Base-by-base conservation (phyloP, 1,140 invertebrate genomes). In the Drosophila repletoides region DNA sequence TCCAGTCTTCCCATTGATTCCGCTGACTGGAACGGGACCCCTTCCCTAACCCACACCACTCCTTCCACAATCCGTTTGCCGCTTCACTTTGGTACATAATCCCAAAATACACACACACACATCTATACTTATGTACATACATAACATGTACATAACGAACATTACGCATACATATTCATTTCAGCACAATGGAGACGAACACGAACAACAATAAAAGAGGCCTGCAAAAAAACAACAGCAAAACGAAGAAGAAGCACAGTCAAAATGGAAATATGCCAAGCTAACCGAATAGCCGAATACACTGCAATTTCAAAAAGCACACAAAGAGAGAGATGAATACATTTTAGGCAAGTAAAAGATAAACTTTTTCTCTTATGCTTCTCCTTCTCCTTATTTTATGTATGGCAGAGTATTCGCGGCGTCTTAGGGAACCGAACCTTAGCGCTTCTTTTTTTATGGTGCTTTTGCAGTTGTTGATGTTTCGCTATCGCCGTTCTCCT, bases 181-280 rank as follows among this genome's bases (percentile, higher is more conserved):
- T 15, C 3, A 64, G 53, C 45, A 58, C 64, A 79, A 66, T 65
- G 45, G 45, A n/a, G n/a, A n/a, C n/a, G n/a, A 49, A 49, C 28
- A 73, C 66, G 71, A 80, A 59, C 52, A 48, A 48, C 58, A 52
- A 51, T 66, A 52, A 77, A 76, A 71, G 65, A 36, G 41, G 70
- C 77, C 70, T 64, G 67, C 64, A 71, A 73, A 81, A 72, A 70
- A 19, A 40, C 38, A 53, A 72, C 65, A 19, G 34, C 38, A 53
- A 48, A 17, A 24, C 21, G 26, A 66, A 51, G 43, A 45, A n/a
- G n/a, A n/a, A n/a, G n/a, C 52, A 45, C 26, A 48, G 43, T 28
- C 46, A 55, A 64, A 56, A 26, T 17, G 46, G 17, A 48, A 41
- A 33, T n/a, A 19, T 41, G 2, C 34, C 17, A 22, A 26, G 5